Conservation (phyloP, 1,140 invertebrate species). For the Uloborus diversus region DNA sequence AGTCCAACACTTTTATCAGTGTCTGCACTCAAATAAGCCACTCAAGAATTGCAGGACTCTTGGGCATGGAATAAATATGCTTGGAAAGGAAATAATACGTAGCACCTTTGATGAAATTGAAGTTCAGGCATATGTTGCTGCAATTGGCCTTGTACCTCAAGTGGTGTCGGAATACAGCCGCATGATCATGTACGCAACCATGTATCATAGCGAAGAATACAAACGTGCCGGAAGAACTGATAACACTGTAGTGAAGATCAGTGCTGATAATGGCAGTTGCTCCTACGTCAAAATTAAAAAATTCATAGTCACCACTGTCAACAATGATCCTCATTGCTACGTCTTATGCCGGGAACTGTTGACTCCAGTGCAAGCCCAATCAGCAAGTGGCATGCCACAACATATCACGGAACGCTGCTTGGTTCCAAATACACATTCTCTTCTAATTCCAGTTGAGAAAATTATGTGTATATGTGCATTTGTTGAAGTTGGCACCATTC, state of each 20-base stretch:
- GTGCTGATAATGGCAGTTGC: neutral
- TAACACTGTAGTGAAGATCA: neutral
- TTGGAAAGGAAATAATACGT: neutral
- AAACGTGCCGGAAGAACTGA: neutral
- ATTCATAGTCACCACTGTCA: neutral
- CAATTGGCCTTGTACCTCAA: neutral
- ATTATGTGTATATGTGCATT: neutral
- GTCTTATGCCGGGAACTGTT: neutral
- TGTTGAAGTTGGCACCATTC: neutral
- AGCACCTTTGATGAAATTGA: neutral
- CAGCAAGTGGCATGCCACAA: neutral
- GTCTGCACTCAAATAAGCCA: neutral
- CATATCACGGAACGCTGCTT: neutral
- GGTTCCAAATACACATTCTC: neutral
- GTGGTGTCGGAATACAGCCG: neutral
- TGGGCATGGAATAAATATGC: neutral
- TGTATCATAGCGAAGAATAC: neutral
- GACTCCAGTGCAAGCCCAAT: neutral
- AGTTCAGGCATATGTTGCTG: neutral
- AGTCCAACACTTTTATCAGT: neutral
- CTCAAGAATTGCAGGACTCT: neutral
- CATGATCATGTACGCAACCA: neutral
- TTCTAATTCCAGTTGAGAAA: constrained; percentile 4
- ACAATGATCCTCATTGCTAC: neutral
- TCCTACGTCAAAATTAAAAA: neutral